These are phyloP conservation scores for Anabacerthia variegaticeps DNA, from an alignment of 2,797 vertebrate species.

Conservation along the genomic window DNA sequence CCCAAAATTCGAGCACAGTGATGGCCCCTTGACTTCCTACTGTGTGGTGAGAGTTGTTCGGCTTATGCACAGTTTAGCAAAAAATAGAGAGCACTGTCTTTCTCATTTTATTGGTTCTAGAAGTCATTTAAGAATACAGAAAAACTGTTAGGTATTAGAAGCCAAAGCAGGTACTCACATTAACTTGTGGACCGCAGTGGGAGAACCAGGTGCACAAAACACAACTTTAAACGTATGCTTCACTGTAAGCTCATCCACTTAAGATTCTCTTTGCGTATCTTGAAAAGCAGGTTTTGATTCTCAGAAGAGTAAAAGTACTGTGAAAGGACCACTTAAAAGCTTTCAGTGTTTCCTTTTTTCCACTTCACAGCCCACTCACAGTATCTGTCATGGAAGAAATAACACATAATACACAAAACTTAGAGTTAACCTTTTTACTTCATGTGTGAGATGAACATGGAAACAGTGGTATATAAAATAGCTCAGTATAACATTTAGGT, in stretches of 20 bases:
- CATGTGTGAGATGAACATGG: background rate
- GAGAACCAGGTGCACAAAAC: background rate
- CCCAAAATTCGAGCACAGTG: background rate
- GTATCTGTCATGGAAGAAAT: background rate
- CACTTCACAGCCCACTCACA: background rate
- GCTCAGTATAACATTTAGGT: background rate
- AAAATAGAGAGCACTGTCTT: background rate
- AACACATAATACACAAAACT: background rate
- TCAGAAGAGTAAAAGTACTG: background rate
- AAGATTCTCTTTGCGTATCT: background rate
- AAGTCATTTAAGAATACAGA: background rate
- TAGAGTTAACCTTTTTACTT: background rate
- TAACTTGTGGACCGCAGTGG: accelerated
- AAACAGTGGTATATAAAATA: background rate
- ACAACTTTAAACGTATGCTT: background rate
- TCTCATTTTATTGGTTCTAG: background rate
- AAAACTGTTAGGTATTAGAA: background rate
- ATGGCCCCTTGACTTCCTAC: background rate
- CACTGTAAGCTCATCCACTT: background rate
- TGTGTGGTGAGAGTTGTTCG: background rate
- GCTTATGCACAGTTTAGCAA: background rate
- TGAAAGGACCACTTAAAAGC: background rate
- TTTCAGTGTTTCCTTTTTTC: background rate
- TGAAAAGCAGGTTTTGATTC: background rate
- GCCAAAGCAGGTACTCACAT: background rate